Evolutionary conservation across 2,797 vertebrate genomes (phyloP).

Genomic region (Calcarius lapponicus): DNA sequence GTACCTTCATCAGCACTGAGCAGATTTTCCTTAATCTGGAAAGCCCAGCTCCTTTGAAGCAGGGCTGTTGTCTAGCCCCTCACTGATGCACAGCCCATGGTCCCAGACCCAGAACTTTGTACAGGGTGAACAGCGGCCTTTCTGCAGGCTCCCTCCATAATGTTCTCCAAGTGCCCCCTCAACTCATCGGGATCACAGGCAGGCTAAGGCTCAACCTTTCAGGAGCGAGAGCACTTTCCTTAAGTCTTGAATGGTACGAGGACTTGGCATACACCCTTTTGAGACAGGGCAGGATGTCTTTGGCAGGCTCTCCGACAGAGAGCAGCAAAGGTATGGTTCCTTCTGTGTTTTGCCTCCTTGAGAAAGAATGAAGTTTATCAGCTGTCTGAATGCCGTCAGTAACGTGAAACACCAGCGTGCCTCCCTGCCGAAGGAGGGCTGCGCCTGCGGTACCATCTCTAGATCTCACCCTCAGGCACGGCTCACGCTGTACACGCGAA

Average conservation of each 20-base stretch:
- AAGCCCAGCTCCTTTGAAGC: background rate
- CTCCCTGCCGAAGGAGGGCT: background rate
- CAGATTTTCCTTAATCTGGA: background rate
- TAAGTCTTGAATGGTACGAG: background rate
- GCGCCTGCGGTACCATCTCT: fast-evolving
- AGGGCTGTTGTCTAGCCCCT: background rate
- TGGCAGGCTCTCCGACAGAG: background rate
- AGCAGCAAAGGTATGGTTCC: background rate
- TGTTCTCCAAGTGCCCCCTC: background rate
- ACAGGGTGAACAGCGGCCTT: fast-evolving
- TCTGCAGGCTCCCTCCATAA: background rate
- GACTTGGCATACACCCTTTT: fast-evolving
- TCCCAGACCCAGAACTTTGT: fast-evolving
- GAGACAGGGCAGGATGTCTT: background rate
- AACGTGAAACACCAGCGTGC: fast-evolving
- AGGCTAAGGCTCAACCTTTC: background rate
- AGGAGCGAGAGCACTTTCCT: fast-evolving
- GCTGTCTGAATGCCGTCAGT: background rate
- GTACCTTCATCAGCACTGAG: background rate
- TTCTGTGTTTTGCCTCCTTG: background rate
- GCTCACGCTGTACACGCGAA: fast-evolving
- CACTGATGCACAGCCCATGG: fast-evolving
- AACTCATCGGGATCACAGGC: background rate
- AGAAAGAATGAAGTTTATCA: background rate
- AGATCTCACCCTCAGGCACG: background rate